A percentile compares a stretch with the other conserved stretches of the same genome.
phyloP scores from a whole-genome alignment of 1,140 invertebrate species.

The Brevipalpus yothersi region DNA sequence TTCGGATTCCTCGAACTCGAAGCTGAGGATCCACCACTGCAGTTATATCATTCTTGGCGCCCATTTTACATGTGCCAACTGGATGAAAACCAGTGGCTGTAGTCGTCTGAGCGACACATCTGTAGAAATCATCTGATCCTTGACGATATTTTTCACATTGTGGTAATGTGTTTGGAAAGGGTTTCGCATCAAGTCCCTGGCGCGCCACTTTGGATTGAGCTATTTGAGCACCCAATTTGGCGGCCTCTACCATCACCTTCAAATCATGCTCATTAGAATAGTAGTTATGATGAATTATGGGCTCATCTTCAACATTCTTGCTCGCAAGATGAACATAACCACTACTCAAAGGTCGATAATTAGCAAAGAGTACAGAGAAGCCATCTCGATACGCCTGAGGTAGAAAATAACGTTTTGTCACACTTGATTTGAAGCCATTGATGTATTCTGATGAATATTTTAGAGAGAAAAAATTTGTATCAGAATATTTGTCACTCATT shows the following conservation, averaged over 20 bases:
- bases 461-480: too few relatives aligned
- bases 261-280: conserved; percentile 49
- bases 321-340: conserved; percentile 43
- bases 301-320: conserved; percentile 60
- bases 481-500: not conserved
- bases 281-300: conserved; percentile 78
- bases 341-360: conserved; percentile 40
- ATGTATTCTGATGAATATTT: too few relatives aligned
- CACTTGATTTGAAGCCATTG: not conserved
- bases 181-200: too few relatives aligned
- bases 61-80: too few relatives aligned
- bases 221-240: not conserved
- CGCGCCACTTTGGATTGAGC: not conserved
- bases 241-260: conserved; percentile 46
- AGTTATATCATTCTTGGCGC: too few relatives aligned
- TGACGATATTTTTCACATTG: too few relatives aligned
- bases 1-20: too few relatives aligned
- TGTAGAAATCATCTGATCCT: too few relatives aligned
- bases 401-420: not conserved
- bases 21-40: too few relatives aligned
- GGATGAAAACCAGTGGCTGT: too few relatives aligned
- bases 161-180: too few relatives aligned
- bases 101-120: too few relatives aligned
- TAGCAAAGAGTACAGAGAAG: conserved; percentile 25
- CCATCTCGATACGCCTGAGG: not conserved